phyloP scores from a whole-genome alignment of 1,140 invertebrate genomes.

The Caenorhabditis tropicalis region DNA sequence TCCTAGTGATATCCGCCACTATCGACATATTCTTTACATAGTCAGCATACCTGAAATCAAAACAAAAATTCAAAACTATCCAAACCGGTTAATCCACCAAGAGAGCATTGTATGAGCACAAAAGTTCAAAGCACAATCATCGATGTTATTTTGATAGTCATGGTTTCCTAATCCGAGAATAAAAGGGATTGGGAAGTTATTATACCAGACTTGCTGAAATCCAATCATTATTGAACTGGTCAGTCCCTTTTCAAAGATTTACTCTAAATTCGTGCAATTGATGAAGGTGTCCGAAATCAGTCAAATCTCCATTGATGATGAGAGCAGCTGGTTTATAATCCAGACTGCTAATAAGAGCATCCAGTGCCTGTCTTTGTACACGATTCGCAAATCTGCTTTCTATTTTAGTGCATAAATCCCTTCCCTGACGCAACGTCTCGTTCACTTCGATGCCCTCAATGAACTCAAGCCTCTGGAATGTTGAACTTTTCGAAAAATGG shows the following conservation, averaged over 20 bases:
- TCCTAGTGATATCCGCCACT: slow-evolving; percentile 30
- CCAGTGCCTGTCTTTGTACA: slow-evolving; percentile 62
- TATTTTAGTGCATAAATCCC: slow-evolving; percentile 48
- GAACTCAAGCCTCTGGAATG: slow-evolving; percentile 19
- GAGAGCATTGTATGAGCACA: slow-evolving; percentile 67
- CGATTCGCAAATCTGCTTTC: slow-evolving; percentile 64
- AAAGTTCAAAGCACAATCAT: slow-evolving; percentile 66
- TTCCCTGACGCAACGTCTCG: slow-evolving; percentile 30
- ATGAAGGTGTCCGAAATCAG: slow-evolving; percentile 64
- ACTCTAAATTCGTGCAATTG: slow-evolving; percentile 66
- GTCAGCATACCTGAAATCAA: slow-evolving; percentile 48
- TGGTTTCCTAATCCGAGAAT: slow-evolving; percentile 65
- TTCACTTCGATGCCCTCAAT: slow-evolving; percentile 19
- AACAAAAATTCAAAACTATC: neutral
- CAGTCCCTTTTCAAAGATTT: neutral
- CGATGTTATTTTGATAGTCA: slow-evolving; percentile 68
- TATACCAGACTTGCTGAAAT: slow-evolving; percentile 55
- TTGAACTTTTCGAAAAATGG: neutral
- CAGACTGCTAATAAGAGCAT: slow-evolving; percentile 60
- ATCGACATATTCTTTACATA: slow-evolving; percentile 47
- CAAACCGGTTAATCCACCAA: slow-evolving; percentile 54
- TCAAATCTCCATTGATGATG: slow-evolving; percentile 68
- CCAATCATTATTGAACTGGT: neutral
- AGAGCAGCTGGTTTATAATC: slow-evolving; percentile 61
- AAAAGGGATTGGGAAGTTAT: slow-evolving; percentile 63